Conservation (phyloP, 2,113 vertebrate species). For the Ovibos moschatus region DNA sequence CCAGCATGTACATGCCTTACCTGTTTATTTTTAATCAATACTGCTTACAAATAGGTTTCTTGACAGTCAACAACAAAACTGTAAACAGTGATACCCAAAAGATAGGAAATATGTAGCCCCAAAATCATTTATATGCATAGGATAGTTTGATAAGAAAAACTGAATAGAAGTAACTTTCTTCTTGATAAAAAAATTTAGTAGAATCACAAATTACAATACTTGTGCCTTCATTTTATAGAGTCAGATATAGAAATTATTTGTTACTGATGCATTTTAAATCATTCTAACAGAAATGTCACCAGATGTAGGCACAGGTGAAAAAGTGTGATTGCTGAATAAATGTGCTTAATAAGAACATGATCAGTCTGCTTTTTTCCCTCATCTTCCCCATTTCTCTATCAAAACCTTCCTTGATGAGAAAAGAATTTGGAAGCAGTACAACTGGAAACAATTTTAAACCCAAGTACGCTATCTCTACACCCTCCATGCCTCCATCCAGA, state of each 20-base stretch:
- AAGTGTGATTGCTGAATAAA: background rate
- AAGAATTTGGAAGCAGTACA: background rate
- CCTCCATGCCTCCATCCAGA: rapidly evolving
- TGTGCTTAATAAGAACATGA: background rate
- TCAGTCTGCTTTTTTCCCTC: background rate
- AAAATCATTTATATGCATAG: background rate
- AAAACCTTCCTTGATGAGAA: background rate
- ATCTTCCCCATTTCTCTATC: background rate
- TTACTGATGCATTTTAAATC: background rate
- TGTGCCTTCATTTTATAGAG: constrained; percentile 7
- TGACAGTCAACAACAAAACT: constrained; percentile 15
- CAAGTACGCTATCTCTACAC: background rate
- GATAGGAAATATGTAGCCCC: background rate
- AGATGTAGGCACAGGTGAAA: background rate
- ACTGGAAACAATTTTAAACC: background rate
- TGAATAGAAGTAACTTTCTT: background rate
- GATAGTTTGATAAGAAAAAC: background rate
- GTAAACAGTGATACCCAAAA: background rate
- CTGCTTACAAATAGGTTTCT: background rate
- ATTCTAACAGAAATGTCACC: background rate
- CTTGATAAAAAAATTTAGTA: background rate
- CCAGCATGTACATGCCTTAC: background rate
- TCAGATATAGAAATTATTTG: background rate
- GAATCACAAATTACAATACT: background rate
- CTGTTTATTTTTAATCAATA: background rate